Conservation (phyloP, 2,888 invertebrate species). For the Sthenelais limicola region DNA sequence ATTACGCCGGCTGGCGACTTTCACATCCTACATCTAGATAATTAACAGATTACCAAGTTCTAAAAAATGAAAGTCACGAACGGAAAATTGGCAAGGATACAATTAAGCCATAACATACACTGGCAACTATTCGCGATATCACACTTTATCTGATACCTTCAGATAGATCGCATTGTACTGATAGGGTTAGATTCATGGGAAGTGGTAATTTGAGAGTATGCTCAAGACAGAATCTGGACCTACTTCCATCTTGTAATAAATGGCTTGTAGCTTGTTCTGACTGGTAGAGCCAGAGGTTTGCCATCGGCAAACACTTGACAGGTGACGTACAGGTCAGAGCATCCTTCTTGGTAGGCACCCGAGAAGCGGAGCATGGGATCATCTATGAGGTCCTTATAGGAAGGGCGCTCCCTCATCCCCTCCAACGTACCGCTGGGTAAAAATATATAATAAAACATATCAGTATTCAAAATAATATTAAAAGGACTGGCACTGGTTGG, state of each 20-base stretch:
- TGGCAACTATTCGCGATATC: too few species aligned
- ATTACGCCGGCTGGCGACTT: too few species aligned
- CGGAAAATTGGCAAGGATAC: too few species aligned
- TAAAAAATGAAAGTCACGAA: too few species aligned
- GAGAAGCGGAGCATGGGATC: constrained; percentile 93
- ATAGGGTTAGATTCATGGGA: too few species aligned
- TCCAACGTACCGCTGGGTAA: constrained; percentile 88
- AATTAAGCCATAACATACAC: too few species aligned
- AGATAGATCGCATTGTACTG: too few species aligned
- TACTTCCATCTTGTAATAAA: constrained; percentile 95
- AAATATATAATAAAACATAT: background rate
- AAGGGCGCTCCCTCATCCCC: constrained; percentile 88
- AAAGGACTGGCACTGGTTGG: background rate
- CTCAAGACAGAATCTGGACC: too few species aligned
- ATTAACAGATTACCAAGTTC: too few species aligned
- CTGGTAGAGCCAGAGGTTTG: constrained; percentile 86
- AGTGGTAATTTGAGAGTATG: too few species aligned
- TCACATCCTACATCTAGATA: too few species aligned
- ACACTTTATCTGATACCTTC: too few species aligned
- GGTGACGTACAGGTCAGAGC: constrained; percentile 90
- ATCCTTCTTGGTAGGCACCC: constrained; percentile 87
- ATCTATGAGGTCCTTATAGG: constrained; percentile 87
- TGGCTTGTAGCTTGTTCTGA: constrained; percentile 91
- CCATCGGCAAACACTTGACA: constrained; percentile 88
- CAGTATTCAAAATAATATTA: background rate